These are phyloP conservation scores for Anas bahamensis DNA, from an alignment of 2,797 vertebrate species.

Conservation along the genomic window DNA sequence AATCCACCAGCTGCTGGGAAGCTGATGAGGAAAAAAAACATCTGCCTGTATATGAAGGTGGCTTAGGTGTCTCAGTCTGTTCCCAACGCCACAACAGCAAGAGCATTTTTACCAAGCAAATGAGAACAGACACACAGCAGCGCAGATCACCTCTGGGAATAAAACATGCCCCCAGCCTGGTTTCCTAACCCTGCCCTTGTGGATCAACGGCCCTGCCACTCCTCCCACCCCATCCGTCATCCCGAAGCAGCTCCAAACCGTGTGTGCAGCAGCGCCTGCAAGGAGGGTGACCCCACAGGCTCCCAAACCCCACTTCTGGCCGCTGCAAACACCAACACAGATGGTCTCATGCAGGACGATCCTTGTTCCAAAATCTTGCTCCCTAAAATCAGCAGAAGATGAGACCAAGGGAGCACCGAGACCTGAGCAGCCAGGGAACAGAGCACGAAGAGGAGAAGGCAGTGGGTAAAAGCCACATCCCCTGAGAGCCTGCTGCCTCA, in stretches of 20 bases:
- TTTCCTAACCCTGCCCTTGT: neutral
- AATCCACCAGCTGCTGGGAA: neutral
- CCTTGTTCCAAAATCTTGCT: neutral
- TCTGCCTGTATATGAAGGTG: neutral
- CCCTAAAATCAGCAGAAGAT: neutral
- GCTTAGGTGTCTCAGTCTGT: neutral
- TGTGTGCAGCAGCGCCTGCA: neutral
- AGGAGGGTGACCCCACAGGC: neutral
- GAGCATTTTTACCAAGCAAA: neutral
- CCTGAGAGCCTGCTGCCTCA: neutral
- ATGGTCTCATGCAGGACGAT: rapidly evolving
- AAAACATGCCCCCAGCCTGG: neutral
- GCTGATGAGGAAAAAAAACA: neutral
- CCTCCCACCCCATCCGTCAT: neutral
- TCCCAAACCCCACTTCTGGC: neutral
- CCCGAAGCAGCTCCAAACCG: neutral
- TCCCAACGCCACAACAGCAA: neutral
- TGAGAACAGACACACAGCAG: rapidly evolving
- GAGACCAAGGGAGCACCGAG: neutral
- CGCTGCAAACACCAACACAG: neutral
- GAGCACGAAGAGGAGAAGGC: neutral
- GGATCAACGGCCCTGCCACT: neutral
- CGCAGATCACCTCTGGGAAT: neutral
- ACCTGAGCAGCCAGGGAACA: neutral
- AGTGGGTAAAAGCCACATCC: neutral